Percentiles rank a stretch among this genome's conserved stretches.
These are phyloP conservation scores for Fregetta grallaria DNA, from an alignment of 2,113 vertebrate species.

Conservation along the genomic window DNA sequence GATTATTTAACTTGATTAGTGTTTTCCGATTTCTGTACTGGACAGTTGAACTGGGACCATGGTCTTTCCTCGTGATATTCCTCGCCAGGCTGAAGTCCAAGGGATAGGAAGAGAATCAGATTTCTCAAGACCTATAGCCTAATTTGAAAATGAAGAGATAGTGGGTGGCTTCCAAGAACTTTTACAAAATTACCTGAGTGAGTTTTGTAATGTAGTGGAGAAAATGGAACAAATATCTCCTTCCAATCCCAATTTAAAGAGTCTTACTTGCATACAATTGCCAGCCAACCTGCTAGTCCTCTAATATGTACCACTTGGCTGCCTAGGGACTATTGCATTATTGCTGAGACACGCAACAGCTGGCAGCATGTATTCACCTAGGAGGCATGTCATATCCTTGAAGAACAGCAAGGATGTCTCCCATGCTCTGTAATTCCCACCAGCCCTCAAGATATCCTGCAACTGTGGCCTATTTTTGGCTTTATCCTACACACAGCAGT, in stretches of 20 bases:
- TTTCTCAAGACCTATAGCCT: neutral
- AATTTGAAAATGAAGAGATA: neutral
- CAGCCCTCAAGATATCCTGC: neutral
- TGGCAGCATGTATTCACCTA: neutral
- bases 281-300: neutral
- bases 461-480: neutral
- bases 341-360: neutral
- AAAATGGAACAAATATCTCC: neutral
- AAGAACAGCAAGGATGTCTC: neutral
- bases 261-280: neutral
- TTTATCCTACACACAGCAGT: neutral
- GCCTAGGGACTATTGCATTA: neutral
- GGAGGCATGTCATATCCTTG: neutral
- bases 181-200: neutral
- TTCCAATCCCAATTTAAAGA: neutral
- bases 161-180: neutral
- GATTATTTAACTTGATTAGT: neutral
- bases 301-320: neutral
- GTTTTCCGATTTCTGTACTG: neutral
- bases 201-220: neutral
- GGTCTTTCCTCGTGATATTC: neutral
- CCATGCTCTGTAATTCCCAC: neutral
- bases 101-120: neutral
- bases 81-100: neutral
- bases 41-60: neutral